A percentile compares a stretch with the other conserved stretches of the same genome.
Conservation (phyloP, 2,888 invertebrate genomes). For the Ichneumoninae sp. region DNA sequence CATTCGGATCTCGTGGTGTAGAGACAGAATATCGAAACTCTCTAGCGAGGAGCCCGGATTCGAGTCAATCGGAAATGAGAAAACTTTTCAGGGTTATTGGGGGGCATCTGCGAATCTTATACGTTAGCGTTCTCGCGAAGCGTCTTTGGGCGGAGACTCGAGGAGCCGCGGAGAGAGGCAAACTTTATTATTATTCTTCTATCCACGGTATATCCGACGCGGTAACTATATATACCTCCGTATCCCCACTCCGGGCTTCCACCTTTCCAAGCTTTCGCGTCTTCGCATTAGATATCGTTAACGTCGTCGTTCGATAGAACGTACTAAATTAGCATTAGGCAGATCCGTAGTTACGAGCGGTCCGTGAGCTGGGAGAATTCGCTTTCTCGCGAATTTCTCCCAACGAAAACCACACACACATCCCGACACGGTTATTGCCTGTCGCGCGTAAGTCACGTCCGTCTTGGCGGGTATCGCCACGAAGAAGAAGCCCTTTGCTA, state of each 20-base stretch:
- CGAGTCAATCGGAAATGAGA: conserved; percentile 80
- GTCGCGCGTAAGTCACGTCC: conserved; percentile 71
- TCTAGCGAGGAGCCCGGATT: conserved; percentile 60
- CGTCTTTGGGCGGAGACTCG: conserved; percentile 43
- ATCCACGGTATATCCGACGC: conserved; percentile 9
- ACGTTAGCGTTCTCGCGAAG: conserved; percentile 45
- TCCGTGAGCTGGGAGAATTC: conserved; percentile 38
- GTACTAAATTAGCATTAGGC: conserved; percentile 82
- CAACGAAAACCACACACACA: conserved; percentile 51
- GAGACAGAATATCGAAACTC: conserved; percentile 57
- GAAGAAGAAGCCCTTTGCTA: conserved; percentile 26
- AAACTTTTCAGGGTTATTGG: conserved; percentile 74
- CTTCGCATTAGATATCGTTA: conserved; percentile 79
- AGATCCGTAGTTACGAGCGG: conserved; percentile 79
- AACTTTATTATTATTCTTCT: conserved; percentile 50
- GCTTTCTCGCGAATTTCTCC: conserved; percentile 61
- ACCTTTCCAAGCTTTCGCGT: conserved; percentile 69
- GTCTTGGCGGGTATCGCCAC: conserved; percentile 36
- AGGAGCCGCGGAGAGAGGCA: conserved; percentile 38
- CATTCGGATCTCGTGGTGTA: conserved; percentile 23
- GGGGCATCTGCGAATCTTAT: conserved; percentile 67
- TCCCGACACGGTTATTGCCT: conserved; percentile 71
- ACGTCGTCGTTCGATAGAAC: conserved; percentile 74
- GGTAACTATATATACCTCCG: background rate
- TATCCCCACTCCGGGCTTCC: conserved; percentile 21